phyloP scores from a whole-genome alignment of 1,140 invertebrate genomes.

The Drosophila ambigua region DNA sequence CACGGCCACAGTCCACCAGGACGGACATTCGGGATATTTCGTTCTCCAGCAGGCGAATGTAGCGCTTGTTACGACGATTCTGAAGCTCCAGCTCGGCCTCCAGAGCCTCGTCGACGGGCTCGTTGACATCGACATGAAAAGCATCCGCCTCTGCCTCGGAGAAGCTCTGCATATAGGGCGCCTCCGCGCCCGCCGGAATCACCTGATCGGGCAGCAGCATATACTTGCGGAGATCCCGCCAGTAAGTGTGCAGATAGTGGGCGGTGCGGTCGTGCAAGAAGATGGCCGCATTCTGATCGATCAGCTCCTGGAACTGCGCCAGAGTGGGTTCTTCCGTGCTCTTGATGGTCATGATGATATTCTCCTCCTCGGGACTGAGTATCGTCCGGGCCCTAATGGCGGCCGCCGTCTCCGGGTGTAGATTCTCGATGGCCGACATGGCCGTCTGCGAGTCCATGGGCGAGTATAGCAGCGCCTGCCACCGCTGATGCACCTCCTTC shows the following conservation, averaged over 20 bases:
- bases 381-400: constrained; percentile 90
- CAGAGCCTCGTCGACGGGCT: constrained; percentile 88
- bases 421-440: constrained; percentile 95
- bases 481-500: constrained; percentile 96
- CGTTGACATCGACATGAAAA: constrained; percentile 92
- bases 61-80: constrained; percentile 88
- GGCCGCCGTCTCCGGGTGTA: constrained; percentile 95
- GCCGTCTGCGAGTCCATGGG: constrained; percentile 93
- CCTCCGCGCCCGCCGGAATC: constrained; percentile 85
- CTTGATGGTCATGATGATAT: constrained; percentile 91
- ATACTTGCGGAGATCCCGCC: constrained; percentile 97
- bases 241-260: constrained; percentile 93
- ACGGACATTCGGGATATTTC: constrained; percentile 96
- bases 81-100: constrained; percentile 87
- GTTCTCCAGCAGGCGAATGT: constrained; percentile 95
- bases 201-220: constrained; percentile 95
- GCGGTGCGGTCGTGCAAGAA: constrained; percentile 95
- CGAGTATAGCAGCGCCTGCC: constrained; percentile 98
- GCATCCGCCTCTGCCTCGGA: constrained; percentile 96
- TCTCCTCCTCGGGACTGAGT: constrained; percentile 95
- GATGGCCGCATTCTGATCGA: constrained; percentile 91
- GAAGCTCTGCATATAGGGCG: constrained; percentile 92
- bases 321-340: constrained; percentile 87
- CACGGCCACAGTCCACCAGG: constrained; percentile 94
- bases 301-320: constrained; percentile 93